phyloP scores from a whole-genome alignment of 2,888 invertebrate species.

The Dichetophora obliterata region DNA sequence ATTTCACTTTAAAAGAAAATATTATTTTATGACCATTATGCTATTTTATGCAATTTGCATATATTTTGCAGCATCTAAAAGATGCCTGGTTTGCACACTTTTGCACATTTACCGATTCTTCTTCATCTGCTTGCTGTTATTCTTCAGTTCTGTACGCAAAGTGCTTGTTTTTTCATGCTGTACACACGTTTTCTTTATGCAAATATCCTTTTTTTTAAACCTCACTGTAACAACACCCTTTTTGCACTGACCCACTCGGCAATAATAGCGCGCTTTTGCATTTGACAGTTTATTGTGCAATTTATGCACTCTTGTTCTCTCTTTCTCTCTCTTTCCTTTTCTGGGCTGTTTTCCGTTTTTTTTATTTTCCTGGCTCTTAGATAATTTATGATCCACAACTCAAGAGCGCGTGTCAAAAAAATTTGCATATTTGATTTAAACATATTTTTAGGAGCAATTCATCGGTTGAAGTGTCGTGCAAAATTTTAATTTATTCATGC shows the following conservation, averaged over 20 bases:
- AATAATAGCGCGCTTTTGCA: neutral
- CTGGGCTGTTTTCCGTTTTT: conserved; percentile 1
- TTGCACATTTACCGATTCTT: too few relatives aligned
- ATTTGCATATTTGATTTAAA: conserved; percentile 56
- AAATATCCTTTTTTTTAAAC: neutral
- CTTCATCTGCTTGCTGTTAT: too few relatives aligned
- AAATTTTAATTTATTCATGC: conserved; percentile 40
- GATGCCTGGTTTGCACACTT: too few relatives aligned
- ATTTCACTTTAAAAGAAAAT: too few relatives aligned
- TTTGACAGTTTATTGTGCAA: conserved; percentile 27
- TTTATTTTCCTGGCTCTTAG: neutral
- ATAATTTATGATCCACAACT: conserved; percentile 21
- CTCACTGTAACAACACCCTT: neutral
- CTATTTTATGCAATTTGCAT: too few relatives aligned
- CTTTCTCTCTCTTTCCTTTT: too few relatives aligned
- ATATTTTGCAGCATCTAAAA: too few relatives aligned
- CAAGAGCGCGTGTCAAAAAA: conserved; percentile 42
- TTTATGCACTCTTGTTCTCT: neutral
- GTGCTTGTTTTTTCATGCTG: neutral
- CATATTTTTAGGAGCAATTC: conserved; percentile 47
- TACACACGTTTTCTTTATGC: neutral
- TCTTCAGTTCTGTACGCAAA: neutral
- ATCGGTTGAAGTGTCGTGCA: conserved; percentile 40
- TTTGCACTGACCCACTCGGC: conserved; percentile 5
- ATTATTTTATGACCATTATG: too few relatives aligned